Conservation (phyloP, 2,888 invertebrate genomes). For the Unio pictorum region DNA sequence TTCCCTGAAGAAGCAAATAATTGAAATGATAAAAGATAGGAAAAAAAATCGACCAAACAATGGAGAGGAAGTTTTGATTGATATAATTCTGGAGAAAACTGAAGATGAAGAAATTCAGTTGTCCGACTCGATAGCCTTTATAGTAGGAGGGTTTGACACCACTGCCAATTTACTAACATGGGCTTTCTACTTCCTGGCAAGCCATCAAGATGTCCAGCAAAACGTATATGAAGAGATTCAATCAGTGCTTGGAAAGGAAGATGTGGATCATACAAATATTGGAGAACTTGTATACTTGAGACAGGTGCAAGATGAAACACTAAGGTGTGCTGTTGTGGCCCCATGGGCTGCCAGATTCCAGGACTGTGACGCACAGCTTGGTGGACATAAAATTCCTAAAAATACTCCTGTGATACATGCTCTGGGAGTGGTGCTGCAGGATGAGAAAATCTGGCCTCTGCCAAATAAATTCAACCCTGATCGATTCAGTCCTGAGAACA, state of each 20-base stretch:
- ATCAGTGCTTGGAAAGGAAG: slow-evolving; percentile 45
- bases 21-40: slow-evolving; percentile 25
- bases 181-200: slow-evolving; percentile 69
- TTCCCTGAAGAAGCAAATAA: slow-evolving; percentile 11
- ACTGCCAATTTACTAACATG: slow-evolving; percentile 67
- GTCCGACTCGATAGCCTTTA: slow-evolving; percentile 48
- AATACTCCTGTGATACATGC: slow-evolving; percentile 71
- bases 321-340: slow-evolving; percentile 67
- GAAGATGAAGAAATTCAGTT: slow-evolving; percentile 29
- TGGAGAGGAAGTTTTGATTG: slow-evolving; percentile 55
- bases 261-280: slow-evolving; percentile 43
- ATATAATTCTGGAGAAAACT: slow-evolving; percentile 39
- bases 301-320: slow-evolving; percentile 63
- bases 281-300: slow-evolving; percentile 43
- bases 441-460: slow-evolving; percentile 62
- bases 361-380: slow-evolving; percentile 67
- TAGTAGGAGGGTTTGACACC: slow-evolving; percentile 67
- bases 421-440: slow-evolving; percentile 65
- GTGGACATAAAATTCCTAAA: slow-evolving; percentile 70
- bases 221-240: slow-evolving; percentile 63
- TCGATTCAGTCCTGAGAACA: slow-evolving; percentile 58
- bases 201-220: slow-evolving; percentile 66
- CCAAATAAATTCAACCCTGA: slow-evolving; percentile 70
- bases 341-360: slow-evolving; percentile 69
- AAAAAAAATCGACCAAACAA: slow-evolving; percentile 27